Conservation (phyloP, 2,797 vertebrate genomes). For the Picus viridis region DNA sequence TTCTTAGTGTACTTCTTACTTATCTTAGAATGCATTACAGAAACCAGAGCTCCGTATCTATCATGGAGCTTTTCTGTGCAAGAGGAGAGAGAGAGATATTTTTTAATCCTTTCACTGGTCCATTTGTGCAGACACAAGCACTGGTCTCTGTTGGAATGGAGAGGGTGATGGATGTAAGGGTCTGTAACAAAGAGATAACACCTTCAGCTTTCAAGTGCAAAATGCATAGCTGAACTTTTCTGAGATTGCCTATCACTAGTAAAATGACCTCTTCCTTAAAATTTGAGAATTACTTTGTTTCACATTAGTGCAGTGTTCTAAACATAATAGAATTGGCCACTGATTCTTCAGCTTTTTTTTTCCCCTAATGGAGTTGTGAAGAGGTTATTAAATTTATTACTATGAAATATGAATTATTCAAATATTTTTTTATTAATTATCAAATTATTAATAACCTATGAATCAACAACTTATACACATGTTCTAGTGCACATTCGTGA, state of each 20-base stretch:
- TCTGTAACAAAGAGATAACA: neutral
- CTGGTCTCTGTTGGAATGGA: neutral
- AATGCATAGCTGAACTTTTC: neutral
- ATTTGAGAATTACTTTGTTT: neutral
- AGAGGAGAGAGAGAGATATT: rapidly evolving
- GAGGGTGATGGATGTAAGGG: rapidly evolving
- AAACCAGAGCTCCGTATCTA: neutral
- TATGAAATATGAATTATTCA: too few species aligned
- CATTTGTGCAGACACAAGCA: neutral
- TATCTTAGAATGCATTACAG: neutral
- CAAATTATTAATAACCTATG: too few species aligned
- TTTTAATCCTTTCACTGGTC: neutral
- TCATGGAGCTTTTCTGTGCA: neutral
- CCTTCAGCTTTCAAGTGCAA: neutral
- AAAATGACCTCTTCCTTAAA: neutral
- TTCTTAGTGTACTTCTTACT: neutral
- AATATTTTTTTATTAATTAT: too few species aligned
- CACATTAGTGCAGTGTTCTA: neutral
- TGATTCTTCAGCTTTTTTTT: neutral
- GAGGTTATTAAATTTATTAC: too few species aligned
- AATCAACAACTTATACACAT: too few species aligned
- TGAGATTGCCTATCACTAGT: neutral
- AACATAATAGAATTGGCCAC: neutral
- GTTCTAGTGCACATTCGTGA: too few species aligned
- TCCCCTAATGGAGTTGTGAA: too few species aligned